These are phyloP conservation scores for Agonopterix subpropinquella DNA, from an alignment of 2,888 invertebrate species.

Conservation along the genomic window DNA sequence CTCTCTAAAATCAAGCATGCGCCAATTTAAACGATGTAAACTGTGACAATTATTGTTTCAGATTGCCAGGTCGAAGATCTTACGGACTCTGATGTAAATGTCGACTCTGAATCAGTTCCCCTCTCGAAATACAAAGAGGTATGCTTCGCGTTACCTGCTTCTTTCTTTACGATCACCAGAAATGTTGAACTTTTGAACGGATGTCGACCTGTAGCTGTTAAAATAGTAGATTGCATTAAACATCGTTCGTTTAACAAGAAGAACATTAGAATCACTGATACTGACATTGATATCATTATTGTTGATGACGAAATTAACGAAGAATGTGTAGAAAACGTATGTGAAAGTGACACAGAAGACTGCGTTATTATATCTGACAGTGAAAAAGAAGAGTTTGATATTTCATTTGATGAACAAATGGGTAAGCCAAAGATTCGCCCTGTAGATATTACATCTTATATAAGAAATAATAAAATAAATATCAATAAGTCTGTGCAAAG, in stretches of 20 bases:
- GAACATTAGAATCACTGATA: background rate
- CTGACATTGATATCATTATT: background rate
- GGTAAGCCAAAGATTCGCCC: constrained; percentile 6
- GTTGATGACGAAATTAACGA: background rate
- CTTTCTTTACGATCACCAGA: constrained; percentile 14
- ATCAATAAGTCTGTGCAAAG: background rate
- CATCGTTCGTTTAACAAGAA: constrained; percentile 16
- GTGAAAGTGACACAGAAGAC: background rate
- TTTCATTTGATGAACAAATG: background rate
- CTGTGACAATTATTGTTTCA: too few species aligned
- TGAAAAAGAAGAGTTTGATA: background rate
- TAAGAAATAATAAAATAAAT: background rate
- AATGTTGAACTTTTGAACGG: constrained; percentile 13
- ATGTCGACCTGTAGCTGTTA: constrained; percentile 16
- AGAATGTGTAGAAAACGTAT: too few species aligned
- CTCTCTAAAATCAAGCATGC: too few species aligned
- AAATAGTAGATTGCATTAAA: constrained; percentile 21
- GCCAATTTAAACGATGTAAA: too few species aligned
- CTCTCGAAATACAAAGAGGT: too few species aligned
- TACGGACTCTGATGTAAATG: too few species aligned
- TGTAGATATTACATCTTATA: constrained; percentile 2
- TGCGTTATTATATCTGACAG: background rate
- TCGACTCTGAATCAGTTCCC: too few species aligned
- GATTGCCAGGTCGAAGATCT: too few species aligned
- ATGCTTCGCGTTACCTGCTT: constrained; percentile 6